Percentiles rank a stretch among this genome's conserved stretches.
These are phyloP conservation scores for Sorex fumeus DNA, from an alignment of 2,113 vertebrate species.

Conservation along the genomic window DNA sequence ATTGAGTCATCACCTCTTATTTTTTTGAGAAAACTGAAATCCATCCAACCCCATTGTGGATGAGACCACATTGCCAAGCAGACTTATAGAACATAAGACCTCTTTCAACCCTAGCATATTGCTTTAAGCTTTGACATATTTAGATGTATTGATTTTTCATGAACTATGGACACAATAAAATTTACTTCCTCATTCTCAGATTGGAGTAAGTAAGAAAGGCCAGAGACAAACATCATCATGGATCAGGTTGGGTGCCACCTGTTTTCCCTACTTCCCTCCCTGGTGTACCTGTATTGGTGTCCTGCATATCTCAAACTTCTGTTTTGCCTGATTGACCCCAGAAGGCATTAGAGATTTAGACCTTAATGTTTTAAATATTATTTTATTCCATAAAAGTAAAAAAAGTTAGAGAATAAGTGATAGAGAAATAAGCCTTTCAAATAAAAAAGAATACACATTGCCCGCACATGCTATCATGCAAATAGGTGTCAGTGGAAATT, in stretches of 20 bases:
- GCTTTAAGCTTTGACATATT: background rate
- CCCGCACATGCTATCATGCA: background rate
- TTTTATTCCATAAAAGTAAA: background rate
- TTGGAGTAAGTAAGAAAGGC: background rate
- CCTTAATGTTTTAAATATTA: background rate
- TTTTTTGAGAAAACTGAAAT: background rate
- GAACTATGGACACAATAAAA: background rate
- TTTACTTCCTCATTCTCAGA: background rate
- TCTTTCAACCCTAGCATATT: background rate
- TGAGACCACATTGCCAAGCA: background rate
- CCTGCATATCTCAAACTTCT: background rate
- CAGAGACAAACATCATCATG: background rate
- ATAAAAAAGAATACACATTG: background rate
- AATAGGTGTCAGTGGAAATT: slow-evolving; percentile 2
- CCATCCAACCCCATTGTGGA: background rate
- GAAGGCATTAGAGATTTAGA: background rate
- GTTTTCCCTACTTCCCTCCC: accelerated
- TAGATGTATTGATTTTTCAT: background rate
- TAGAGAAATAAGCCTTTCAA: background rate
- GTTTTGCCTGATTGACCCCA: background rate
- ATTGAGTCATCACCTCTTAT: background rate
- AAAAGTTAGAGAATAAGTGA: background rate
- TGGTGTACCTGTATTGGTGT: accelerated
- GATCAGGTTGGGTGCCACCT: background rate
- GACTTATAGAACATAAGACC: background rate